phyloP scores from a whole-genome alignment of 2,113 vertebrate genomes.

The Polypterus senegalus region DNA sequence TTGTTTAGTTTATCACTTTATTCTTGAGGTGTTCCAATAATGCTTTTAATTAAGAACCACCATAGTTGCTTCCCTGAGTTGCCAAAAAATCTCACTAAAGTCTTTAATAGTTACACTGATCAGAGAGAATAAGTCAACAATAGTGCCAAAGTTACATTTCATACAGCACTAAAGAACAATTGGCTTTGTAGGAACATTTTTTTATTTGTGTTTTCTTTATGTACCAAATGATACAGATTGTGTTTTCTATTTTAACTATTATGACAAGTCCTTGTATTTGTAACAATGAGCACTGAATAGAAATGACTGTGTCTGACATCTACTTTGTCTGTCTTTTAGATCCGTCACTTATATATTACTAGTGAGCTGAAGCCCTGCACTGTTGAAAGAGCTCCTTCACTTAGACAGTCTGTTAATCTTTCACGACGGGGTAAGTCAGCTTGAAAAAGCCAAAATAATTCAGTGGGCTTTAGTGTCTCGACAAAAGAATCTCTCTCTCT shows the following conservation, averaged over 20 bases:
- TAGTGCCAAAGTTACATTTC: too few relatives aligned
- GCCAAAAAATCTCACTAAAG: too few relatives aligned
- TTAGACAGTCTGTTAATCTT: conserved; percentile 73
- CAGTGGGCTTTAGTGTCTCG: neutral
- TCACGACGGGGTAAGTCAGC: conserved; percentile 54
- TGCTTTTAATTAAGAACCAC: too few relatives aligned
- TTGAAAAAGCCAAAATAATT: neutral
- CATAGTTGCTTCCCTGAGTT: too few relatives aligned
- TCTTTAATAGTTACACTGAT: too few relatives aligned
- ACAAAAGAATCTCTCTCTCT: neutral
- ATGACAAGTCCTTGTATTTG: neutral
- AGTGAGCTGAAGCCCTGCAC: conserved; percentile 63
- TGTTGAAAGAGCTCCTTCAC: conserved; percentile 62
- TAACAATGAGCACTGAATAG: neutral
- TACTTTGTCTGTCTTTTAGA: conserved; percentile 39
- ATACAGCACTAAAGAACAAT: too few relatives aligned
- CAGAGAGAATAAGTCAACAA: too few relatives aligned
- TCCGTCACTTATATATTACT: conserved; percentile 75
- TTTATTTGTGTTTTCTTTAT: too few relatives aligned
- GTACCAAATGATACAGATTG: too few relatives aligned
- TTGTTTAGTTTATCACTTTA: too few relatives aligned
- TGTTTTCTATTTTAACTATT: neutral
- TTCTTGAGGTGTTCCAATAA: too few relatives aligned
- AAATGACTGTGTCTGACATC: neutral
- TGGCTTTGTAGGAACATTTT: too few relatives aligned